A percentile compares a stretch with the other conserved stretches of the same genome.
These are phyloP conservation scores for Drosophila simulans DNA, from an alignment of 1,140 invertebrate species.

Conservation along the genomic window DNA sequence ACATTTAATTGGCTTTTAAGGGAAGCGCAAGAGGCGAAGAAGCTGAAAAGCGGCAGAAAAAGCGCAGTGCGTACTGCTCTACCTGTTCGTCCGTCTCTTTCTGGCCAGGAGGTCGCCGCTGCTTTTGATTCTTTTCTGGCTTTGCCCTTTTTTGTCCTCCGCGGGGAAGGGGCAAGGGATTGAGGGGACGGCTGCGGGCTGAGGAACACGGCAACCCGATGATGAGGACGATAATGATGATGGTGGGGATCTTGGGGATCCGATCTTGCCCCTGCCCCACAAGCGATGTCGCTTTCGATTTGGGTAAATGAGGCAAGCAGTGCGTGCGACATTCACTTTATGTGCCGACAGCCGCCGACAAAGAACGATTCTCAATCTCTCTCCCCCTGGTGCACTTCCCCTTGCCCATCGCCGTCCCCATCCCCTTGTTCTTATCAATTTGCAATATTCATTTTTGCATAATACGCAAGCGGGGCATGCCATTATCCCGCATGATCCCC, in stretches of 20 bases:
- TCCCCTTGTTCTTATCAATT: slow-evolving; percentile 55
- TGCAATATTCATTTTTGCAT: slow-evolving; percentile 82
- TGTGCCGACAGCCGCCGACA: slow-evolving; percentile 68
- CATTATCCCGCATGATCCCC: slow-evolving; percentile 23
- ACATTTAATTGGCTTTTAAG: slow-evolving; percentile 84
- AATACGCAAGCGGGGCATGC: slow-evolving; percentile 57
- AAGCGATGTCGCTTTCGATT: slow-evolving; percentile 75
- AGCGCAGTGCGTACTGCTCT: slow-evolving; percentile 51
- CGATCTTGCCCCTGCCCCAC: slow-evolving; percentile 21
- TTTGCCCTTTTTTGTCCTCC: slow-evolving; percentile 72
- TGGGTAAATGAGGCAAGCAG: slow-evolving; percentile 80
- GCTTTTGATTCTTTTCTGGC: slow-evolving; percentile 48
- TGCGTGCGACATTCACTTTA: slow-evolving; percentile 82
- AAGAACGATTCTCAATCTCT: slow-evolving; percentile 37
- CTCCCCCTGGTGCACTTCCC: neutral
- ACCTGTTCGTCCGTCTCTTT: slow-evolving; percentile 20
- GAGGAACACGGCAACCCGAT: neutral
- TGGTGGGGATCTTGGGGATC: slow-evolving; percentile 21
- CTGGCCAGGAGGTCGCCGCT: slow-evolving; percentile 14
- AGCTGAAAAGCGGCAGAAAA: slow-evolving; percentile 11
- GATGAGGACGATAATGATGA: slow-evolving; percentile 26
- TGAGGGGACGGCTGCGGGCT: too few relatives aligned
- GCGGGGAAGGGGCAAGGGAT: slow-evolving; percentile 18
- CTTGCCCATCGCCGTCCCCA: neutral
- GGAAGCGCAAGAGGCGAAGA: slow-evolving; percentile 33